Base-by-base conservation (phyloP, 2,888 invertebrate species). In the Xestoiulus laeticollis region DNA sequence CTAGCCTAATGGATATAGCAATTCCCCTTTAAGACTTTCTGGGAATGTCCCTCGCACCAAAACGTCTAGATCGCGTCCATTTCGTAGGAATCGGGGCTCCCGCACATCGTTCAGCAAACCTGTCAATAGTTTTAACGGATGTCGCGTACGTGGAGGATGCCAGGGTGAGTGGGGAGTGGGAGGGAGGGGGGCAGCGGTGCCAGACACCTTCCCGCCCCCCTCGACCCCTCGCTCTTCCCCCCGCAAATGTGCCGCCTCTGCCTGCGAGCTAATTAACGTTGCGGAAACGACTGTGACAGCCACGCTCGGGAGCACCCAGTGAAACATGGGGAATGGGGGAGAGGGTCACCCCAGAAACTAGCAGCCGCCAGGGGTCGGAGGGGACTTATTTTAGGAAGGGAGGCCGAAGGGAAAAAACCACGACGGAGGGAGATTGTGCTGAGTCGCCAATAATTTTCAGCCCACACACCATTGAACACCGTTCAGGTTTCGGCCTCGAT, bases 241-340 rank as follows among this genome's bases (percentile, higher is more conserved):
- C 59, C 59, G 48, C 48, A 48, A 48, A 48, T 48, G 48, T 19
- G 48, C 48, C 59, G 22, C 68, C 68, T 68, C 68, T 68, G 68
- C 68, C 68, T 26, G 68, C 68, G 26, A 68, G 68, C 68, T 68
- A 68, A 68, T 68, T 68, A 68, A 68, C 68, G 68, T 68, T 68
- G 68, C 68, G 68, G 68, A 68, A 68, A 68, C 68, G 68, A 68
- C 68, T 68, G 68, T 68, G 68, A 68, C 68, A 68, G 68, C 68
- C 68, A 68, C 68, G 68, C 68, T 68, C 68, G 68, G 68, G 26
- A 68, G 68, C 68, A 68, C 68, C 68, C 68, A 68, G 68, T 26
- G 68, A 22, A 68, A 26, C 68, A 68, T 68, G 26, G 68, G 68
- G 68, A 68, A 26, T 68, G 68, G 26, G 68, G 68, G 68, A 59